Evolutionary conservation across 2,113 vertebrate genomes (phyloP), one percentile per base, ranked within the genome.

Genomic region (Alexandromys fortis): DNA sequence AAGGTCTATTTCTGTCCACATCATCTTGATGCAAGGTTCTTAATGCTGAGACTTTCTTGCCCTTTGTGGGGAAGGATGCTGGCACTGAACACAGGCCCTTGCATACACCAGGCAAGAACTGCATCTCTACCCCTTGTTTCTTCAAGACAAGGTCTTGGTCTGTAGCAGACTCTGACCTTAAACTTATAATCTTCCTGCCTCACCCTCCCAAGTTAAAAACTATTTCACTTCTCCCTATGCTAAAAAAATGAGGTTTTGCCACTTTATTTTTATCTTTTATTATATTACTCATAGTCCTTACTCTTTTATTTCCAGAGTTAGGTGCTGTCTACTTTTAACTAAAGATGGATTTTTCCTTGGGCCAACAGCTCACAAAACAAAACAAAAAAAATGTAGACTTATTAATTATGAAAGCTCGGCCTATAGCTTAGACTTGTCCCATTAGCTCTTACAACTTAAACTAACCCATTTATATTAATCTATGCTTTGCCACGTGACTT

Each of bases 281-380:
- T 70, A 7, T n/a, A 68, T 21, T 86, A 86, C 78, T 95, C 55
- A 82, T 82, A 78, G 55, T 38, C 42, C 73, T 90, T 95, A 49
- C 10, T 76, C 61, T 83, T 86, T 70, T 52, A 63, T 73, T 72
- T 11, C 49, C 26, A 87, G 10, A 58, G 55, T 58, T 58, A 58
- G 55, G 55, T 58, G 55, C 1, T 58, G 55, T 58, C 19, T 58
- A 58, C 58, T 58, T 19, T 58, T 21, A 58, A 58, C 17, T 19
- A 7, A 58, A 58, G 6, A 58, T 58, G 1, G 58, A 58, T 58
- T 58, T 21, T 58, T 58, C 58, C 4, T 68, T 35, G 33, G 33
- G 14, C 5, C 33, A 35, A 14, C 14, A 70, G 33, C 14, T 70
- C 67, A 70, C 30, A 68, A 68, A 13, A 68, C 13, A 33, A 55